Base-by-base conservation (phyloP, 2,797 vertebrate species). In the Cirrhinus molitorella region DNA sequence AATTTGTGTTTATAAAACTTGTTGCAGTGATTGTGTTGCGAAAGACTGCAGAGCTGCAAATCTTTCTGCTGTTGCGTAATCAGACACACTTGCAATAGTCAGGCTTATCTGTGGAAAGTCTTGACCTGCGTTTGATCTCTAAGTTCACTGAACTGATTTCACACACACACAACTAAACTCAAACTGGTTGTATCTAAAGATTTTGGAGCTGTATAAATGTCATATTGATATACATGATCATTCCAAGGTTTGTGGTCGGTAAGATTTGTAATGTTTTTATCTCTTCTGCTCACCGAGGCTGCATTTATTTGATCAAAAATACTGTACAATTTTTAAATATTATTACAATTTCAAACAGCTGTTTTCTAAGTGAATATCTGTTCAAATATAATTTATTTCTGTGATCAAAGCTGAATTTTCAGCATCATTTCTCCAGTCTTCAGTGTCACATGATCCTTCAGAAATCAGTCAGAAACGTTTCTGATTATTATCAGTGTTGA, bases 1-100 rank as follows among this genome's bases (percentile, higher is more conserved):
- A 31, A 25, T 31, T 16, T 3, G 25, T 61, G 55, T n/a, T 23
- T 12, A 12, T 57, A n/a, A 57, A 23, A 23, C n/a, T 23, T 19
- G 21, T 53, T 57, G 59, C 6, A 61, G 13, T 28, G 57, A 25
- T 59, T 14, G 57, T 14, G 57, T 61, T 28, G 23, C 14, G 57
- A 25, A 61, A 61, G 57, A 28, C 23, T 59, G 55, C 59, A 16
- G 59, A 61, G 59, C 25, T 63, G 25, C n/a, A 21, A 67, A 67
- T 34, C 67, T 47, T 71, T 47, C 43, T 23, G 43, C 23, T 28
- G 67, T 71, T 71, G 40, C 47, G 67, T 47, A 70, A 70, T 70
- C 23, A 47, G n/a, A 45, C 13, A 12, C 23, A 23, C 21, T 45
- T n/a, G 21, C 66, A 45, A 23, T 2, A 70, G 21, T 23, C 13